A percentile compares a stretch with the other conserved stretches of the same genome.
These are phyloP conservation scores for Lycopodina hypogea DNA, from an alignment of 37 sponge, comb jelly and placozoan genomes.

Conservation along the genomic window DNA sequence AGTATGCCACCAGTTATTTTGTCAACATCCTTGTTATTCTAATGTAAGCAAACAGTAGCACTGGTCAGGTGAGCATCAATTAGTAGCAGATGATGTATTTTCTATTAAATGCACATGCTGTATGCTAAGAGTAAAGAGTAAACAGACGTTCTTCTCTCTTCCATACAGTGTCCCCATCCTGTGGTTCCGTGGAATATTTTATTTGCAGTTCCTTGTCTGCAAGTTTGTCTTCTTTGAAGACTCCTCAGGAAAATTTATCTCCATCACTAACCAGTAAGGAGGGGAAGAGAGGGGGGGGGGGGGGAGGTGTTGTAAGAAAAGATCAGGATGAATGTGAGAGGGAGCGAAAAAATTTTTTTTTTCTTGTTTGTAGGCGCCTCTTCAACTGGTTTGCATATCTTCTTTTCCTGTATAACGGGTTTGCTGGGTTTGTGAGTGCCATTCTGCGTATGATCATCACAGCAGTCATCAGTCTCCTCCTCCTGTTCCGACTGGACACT, in stretches of 20 bases:
- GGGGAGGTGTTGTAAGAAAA: too few relatives aligned
- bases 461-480: neutral
- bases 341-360: too few relatives aligned
- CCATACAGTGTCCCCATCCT: neutral
- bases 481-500: slow-evolving; percentile 15
- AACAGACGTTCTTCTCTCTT: neutral
- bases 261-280: slow-evolving; percentile 19
- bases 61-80: too few relatives aligned
- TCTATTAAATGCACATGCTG: too few relatives aligned
- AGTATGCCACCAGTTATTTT: neutral
- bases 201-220: slow-evolving; percentile 6
- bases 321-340: too few relatives aligned
- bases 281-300: too few relatives aligned
- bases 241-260: slow-evolving; percentile 9
- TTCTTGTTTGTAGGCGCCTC: neutral
- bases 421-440: slow-evolving; percentile 9
- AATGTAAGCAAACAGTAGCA: slow-evolving; percentile 9
- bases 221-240: slow-evolving; percentile 28
- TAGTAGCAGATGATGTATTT: too few relatives aligned
- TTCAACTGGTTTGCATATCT: slow-evolving; percentile 27
- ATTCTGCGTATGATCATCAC: neutral
- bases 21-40: neutral
- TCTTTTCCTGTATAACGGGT: slow-evolving; percentile 20
- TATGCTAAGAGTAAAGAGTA: too few relatives aligned
- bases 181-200: slow-evolving; percentile 3